Conservation (phyloP, 2,797 vertebrate genomes). For the Schizothorax lantsangensis region DNA sequence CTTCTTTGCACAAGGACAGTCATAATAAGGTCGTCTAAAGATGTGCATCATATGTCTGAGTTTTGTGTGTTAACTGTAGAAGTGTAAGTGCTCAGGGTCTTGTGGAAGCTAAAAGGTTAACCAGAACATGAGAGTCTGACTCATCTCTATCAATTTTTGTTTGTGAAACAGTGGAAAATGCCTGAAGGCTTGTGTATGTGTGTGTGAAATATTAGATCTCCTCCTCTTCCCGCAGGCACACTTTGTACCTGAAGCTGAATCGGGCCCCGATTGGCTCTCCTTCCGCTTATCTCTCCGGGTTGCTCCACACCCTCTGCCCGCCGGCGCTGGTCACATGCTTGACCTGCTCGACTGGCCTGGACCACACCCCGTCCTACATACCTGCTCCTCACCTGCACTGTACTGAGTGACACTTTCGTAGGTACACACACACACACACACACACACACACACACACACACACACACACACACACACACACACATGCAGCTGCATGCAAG, state of each 20-base stretch:
- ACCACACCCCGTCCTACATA: conserved; percentile 68
- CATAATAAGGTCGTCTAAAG: neutral
- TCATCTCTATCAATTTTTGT: conserved; percentile 45
- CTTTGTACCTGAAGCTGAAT: conserved; percentile 66
- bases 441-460: conserved; percentile 6
- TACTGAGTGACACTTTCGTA: conserved; percentile 55
- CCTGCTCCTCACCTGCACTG: conserved; percentile 64
- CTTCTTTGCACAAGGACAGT: neutral
- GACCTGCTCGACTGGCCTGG: conserved; percentile 79
- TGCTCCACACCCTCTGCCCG: conserved; percentile 60
- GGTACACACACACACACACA: conserved; percentile 24
- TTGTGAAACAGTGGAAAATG: conserved; percentile 56
- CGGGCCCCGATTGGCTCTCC: conserved; percentile 59
- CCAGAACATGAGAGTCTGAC: conserved; percentile 28
- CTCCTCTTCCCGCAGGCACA: conserved; percentile 61
- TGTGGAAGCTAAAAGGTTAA: conserved; percentile 50
- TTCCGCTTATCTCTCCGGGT: conserved; percentile 65
- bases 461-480: conserved; percentile 5
- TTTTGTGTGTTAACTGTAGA: conserved; percentile 5
- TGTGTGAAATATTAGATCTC: conserved; percentile 62
- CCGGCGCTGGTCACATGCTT: conserved; percentile 73
- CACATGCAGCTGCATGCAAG: conserved; percentile 39
- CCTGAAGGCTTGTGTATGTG: conserved; percentile 53
- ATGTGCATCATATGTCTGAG: neutral
- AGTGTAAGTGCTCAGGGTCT: neutral